A percentile compares a stretch with the other conserved stretches of the same genome.
These are phyloP conservation scores for Hemiscyllium ocellatum DNA, from an alignment of 2,113 vertebrate genomes.

Conservation along the genomic window DNA sequence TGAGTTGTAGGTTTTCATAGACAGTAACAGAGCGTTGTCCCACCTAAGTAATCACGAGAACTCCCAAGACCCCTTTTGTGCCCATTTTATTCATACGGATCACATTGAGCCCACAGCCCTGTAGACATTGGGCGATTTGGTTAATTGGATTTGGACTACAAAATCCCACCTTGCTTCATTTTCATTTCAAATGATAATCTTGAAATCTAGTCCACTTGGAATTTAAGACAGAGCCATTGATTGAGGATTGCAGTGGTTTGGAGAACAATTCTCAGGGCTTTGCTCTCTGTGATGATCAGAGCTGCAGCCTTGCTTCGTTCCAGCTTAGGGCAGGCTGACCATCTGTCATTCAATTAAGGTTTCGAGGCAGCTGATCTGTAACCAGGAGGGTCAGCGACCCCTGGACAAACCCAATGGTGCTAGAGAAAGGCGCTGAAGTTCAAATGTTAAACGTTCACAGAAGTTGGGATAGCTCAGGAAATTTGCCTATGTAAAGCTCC, in stretches of 20 bases:
- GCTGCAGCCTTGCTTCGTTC: conserved; percentile 4
- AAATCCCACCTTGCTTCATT: background rate
- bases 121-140: background rate
- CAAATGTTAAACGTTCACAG: conserved; percentile 66
- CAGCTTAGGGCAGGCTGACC: conserved; percentile 60
- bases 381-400: conserved; percentile 66
- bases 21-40: background rate
- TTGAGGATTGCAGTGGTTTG: background rate
- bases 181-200: background rate
- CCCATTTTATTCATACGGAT: background rate
- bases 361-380: conserved; percentile 65
- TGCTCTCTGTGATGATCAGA: background rate
- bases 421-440: conserved; percentile 57
- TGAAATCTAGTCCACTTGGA: background rate
- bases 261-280: background rate
- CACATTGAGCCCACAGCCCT: background rate
- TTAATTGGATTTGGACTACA: background rate
- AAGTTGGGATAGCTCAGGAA: background rate
- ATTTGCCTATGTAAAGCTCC: conserved; percentile 33
- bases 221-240: background rate
- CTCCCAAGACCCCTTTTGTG: background rate
- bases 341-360: conserved; percentile 78
- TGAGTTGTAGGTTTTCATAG: background rate
- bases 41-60: background rate
- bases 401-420: conserved; percentile 66